phyloP scores from a whole-genome alignment of 2,888 invertebrate genomes.

The Heliconius sara region DNA sequence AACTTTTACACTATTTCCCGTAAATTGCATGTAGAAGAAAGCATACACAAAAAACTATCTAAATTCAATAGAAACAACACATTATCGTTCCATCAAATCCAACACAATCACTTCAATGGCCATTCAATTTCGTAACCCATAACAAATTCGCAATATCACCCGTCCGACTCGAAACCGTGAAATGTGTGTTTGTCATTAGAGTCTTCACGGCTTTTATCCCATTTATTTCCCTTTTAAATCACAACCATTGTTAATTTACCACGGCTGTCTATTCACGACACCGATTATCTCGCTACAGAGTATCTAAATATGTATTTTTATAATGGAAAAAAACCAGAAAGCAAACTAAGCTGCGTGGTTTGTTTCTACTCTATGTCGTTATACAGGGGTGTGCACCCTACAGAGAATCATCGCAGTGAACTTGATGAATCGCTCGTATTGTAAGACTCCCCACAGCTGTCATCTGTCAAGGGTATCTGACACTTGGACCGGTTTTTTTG shows the following conservation, averaged over 20 bases:
- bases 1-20: neutral
- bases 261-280: constrained; percentile 70
- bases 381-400: constrained; percentile 68
- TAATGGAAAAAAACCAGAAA: constrained; percentile 43
- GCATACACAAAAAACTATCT: neutral
- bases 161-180: constrained; percentile 69
- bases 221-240: constrained; percentile 80
- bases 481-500: constrained; percentile 77
- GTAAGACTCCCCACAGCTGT: constrained; percentile 78
- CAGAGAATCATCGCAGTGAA: constrained; percentile 67
- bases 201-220: constrained; percentile 77
- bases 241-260: constrained; percentile 75
- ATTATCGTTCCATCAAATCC: constrained; percentile 28
- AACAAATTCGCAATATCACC: constrained; percentile 64
- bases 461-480: constrained; percentile 78
- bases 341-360: constrained; percentile 49
- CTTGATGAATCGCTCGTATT: constrained; percentile 79
- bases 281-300: constrained; percentile 58
- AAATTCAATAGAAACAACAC: neutral
- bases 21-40: neutral
- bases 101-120: constrained; percentile 46
- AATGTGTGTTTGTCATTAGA: constrained; percentile 80
- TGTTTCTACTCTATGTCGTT: constrained; percentile 58
- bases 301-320: constrained; percentile 46
- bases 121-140: constrained; percentile 59